Base-by-base conservation (phyloP, 2,797 vertebrate species). In the Atherinosoma microstoma region DNA sequence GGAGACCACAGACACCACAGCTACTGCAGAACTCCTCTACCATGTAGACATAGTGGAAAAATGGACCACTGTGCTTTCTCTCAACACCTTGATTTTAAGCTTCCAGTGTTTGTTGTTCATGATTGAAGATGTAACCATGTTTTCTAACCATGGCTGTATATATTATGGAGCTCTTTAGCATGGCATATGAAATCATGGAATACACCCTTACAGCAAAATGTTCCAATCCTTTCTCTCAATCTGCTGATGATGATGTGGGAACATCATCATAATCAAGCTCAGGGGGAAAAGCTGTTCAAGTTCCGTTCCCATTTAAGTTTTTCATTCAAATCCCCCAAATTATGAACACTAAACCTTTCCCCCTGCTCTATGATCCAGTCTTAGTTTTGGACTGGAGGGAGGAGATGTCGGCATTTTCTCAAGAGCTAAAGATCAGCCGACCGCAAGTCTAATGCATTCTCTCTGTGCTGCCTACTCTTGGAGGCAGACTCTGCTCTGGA, bases 281-380 rank as follows among this genome's bases (percentile, higher is more conserved):
- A 82, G 86, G 80, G 42, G 86, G 88, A 89, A 85, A 84, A 88
- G 87, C 84, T 82, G 73, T 81, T 88, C 73, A 70, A 65, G 53
- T 87, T 89, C 83, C 67, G 75, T 87, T 87, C 83, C 84, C 65
- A 83, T 88, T 89, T 80, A 79, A 84, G 75, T 89, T 91, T 90
- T 90, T 89, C 80, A 91, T 84, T 91, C 83, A 91, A 89, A 91
- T 93, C 87, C 89, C 90, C 83, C 83, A 93, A 91, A 93, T 92
- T 91, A 91, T 86, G 85, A 93, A 89, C 86, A 85, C 85, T 90
- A 92, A 94, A 87, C 84, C 83, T 85, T 91, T 88, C 85, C 90
- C 88, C 82, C 86, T 62, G 56, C 87, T 84, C 87, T 83, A 82
- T 81, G 88, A 91, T 91, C 89, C 89, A 80, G 87, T 87, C 91